Percentiles rank a stretch among this genome's conserved stretches.
These are phyloP conservation scores for Biston betularia DNA, from an alignment of 2,888 invertebrate species.

Conservation along the genomic window DNA sequence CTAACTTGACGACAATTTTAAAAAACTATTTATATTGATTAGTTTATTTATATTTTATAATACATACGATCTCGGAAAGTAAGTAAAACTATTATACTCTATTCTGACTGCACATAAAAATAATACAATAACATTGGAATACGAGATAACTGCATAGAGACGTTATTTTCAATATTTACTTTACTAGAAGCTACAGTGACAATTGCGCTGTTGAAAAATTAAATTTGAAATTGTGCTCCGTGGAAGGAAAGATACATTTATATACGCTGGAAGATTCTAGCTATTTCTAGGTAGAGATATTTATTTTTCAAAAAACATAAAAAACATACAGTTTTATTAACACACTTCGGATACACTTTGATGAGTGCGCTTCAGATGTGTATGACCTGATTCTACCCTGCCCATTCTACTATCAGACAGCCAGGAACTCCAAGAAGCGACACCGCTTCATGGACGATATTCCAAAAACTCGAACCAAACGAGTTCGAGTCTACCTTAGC, in stretches of 20 bases:
- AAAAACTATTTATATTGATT: too few relatives aligned
- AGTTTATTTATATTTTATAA: background rate
- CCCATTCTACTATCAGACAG: too few relatives aligned
- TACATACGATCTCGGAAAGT: background rate
- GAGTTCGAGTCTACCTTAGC: too few relatives aligned
- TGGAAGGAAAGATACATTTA: background rate
- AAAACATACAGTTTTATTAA: too few relatives aligned
- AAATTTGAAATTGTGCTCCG: conserved; percentile 21
- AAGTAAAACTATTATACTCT: background rate
- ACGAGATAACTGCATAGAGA: conserved; percentile 14
- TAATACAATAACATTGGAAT: conserved; percentile 7
- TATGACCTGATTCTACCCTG: too few relatives aligned
- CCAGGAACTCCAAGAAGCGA: too few relatives aligned
- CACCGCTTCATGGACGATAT: too few relatives aligned
- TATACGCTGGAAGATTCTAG: conserved; percentile 1
- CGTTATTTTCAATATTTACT: conserved; percentile 21
- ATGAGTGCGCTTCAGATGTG: too few relatives aligned
- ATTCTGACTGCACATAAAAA: background rate
- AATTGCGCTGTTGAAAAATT: conserved; percentile 26
- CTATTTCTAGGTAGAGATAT: background rate
- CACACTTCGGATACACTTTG: too few relatives aligned
- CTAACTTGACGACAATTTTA: too few relatives aligned
- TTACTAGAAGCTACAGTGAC: conserved; percentile 12
- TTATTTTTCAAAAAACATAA: too few relatives aligned
- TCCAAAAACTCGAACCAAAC: too few relatives aligned